A percentile compares a stretch with the other conserved stretches of the same genome.
Evolutionary conservation across 2,797 vertebrate species (phyloP).

Genomic region (Acanthiza pusilla): DNA sequence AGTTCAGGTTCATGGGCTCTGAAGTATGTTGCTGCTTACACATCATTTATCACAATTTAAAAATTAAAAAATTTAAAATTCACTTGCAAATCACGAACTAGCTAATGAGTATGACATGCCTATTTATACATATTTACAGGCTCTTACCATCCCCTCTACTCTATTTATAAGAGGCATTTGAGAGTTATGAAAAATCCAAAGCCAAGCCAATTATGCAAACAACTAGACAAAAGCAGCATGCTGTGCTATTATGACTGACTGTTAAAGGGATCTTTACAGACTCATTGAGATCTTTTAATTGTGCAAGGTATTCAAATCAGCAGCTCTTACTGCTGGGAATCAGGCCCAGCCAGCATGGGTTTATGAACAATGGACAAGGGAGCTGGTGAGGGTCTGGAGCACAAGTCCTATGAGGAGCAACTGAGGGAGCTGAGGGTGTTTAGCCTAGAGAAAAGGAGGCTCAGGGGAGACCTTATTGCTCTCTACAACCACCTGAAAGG

Average conservation of each 20-base stretch:
- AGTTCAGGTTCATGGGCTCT: neutral
- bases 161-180: neutral
- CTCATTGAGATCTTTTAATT: neutral
- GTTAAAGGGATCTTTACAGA: neutral
- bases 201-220: neutral
- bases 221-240: neutral
- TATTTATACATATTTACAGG: neutral
- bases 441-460: neutral
- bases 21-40: neutral
- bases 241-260: neutral
- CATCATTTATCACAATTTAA: neutral
- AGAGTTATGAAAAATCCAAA: neutral
- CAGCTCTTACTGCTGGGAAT: neutral
- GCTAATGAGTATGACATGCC: neutral
- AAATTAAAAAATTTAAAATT: no score
- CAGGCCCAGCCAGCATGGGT: neutral
- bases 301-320: neutral
- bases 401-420: accelerated
- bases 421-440: neutral
- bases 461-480: neutral
- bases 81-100: neutral
- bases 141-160: neutral
- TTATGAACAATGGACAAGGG: neutral
- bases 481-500: neutral
- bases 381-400: neutral